phyloP scores from a whole-genome alignment of 2,888 invertebrate genomes.

The Mythimna lalbum region DNA sequence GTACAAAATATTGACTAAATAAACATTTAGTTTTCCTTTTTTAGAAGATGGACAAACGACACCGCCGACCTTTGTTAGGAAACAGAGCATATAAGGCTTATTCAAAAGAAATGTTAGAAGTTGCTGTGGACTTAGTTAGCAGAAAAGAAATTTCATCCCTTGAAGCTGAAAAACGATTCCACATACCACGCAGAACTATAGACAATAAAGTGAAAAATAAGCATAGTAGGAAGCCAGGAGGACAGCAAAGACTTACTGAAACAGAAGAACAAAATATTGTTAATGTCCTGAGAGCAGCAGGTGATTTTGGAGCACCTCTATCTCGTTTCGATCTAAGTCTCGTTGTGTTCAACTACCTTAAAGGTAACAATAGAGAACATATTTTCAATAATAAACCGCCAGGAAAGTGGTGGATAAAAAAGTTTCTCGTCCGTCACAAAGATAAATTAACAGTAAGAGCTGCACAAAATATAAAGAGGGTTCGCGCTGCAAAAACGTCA shows the following conservation, averaged over 20 bases:
- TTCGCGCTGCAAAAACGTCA: slow-evolving; percentile 38
- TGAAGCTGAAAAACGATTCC: slow-evolving; percentile 46
- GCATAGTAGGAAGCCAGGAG: slow-evolving; percentile 38
- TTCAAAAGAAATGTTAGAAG: slow-evolving; percentile 9
- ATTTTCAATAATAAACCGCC: slow-evolving; percentile 26
- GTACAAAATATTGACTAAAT: slow-evolving; percentile 4
- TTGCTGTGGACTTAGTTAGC: slow-evolving; percentile 10
- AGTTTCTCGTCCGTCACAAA: slow-evolving; percentile 1
- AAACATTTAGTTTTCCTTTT: too few relatives aligned
- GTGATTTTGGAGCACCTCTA: slow-evolving; percentile 40
- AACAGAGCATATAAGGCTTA: slow-evolving; percentile 10
- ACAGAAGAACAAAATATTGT: slow-evolving; percentile 43
- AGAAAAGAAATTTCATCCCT: slow-evolving; percentile 27
- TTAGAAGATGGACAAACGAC: too few relatives aligned
- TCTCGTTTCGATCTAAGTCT: slow-evolving; percentile 46
- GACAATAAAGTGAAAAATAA: slow-evolving; percentile 53
- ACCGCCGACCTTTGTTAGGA: too few relatives aligned
- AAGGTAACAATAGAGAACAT: slow-evolving; percentile 37
- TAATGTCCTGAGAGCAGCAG: slow-evolving; percentile 43
- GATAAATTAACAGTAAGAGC: slow-evolving; percentile 39
- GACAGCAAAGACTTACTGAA: slow-evolving; percentile 42
- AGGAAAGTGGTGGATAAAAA: slow-evolving; percentile 14
- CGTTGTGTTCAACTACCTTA: slow-evolving; percentile 42
- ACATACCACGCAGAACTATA: slow-evolving; percentile 44
- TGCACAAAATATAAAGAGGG: slow-evolving; percentile 44